Evolutionary conservation across 2,797 vertebrate genomes (phyloP).

Genomic region (Mormyrops attenuatus): DNA sequence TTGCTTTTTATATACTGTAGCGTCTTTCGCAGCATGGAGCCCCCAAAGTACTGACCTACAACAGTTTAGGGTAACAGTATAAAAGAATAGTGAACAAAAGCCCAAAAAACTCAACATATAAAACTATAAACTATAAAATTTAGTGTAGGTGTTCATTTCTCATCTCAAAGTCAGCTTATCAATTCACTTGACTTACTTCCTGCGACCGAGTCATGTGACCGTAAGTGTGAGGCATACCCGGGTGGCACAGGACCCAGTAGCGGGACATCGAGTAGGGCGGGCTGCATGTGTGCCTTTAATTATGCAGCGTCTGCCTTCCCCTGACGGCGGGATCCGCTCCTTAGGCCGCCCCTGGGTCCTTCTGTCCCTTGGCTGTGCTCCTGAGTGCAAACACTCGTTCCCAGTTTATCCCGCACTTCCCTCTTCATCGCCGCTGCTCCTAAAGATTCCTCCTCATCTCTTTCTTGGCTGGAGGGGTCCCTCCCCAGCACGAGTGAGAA

Average conservation of each 20-base stretch:
- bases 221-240: not conserved
- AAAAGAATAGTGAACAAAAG: not conserved
- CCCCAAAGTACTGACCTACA: not conserved
- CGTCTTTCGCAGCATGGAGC: not conserved
- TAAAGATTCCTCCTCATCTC: not conserved
- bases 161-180: not conserved
- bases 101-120: not conserved
- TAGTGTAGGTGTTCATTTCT: not conserved
- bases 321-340: not conserved
- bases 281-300: not conserved
- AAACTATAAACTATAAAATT: not conserved
- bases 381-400: not conserved
- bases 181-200: not conserved
- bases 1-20: not conserved
- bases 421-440: not conserved
- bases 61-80: not conserved
- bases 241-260: not conserved
- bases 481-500: no score
- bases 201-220: not conserved
- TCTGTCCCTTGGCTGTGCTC: not conserved
- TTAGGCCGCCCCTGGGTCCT: not conserved
- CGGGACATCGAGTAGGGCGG: not conserved
- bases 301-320: not conserved
- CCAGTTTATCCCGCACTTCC: not conserved
- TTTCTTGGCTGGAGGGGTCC: not conserved